Evolutionary conservation across 2,113 vertebrate genomes (phyloP).

Genomic region (Baryphthengus martii): DNA sequence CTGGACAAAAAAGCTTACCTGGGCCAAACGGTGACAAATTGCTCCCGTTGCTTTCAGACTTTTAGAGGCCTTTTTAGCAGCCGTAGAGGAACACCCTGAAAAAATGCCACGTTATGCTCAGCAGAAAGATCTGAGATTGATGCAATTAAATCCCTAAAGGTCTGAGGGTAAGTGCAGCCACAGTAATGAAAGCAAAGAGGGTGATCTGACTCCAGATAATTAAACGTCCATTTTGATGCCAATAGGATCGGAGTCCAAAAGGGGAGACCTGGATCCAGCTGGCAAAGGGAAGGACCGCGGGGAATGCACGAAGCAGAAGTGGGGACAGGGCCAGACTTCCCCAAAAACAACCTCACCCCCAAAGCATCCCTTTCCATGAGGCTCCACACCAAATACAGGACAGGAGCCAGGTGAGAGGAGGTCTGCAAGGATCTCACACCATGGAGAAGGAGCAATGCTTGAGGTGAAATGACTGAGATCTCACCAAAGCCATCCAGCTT

Average conservation of each 20-base stretch:
- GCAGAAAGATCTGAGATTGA: background rate
- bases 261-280: background rate
- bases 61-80: background rate
- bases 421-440: background rate
- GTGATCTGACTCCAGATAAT: background rate
- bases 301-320: background rate
- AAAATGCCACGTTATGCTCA: background rate
- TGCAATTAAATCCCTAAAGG: slow-evolving; percentile 7
- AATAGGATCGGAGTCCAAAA: background rate
- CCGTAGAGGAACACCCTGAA: background rate
- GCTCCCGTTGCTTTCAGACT: background rate
- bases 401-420: background rate
- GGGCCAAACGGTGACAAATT: slow-evolving; percentile 13
- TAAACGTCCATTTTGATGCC: background rate
- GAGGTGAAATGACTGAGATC: background rate
- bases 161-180: background rate
- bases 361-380: background rate
- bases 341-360: background rate
- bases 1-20: background rate
- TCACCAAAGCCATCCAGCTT: background rate
- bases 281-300: background rate
- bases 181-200: background rate
- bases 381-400: fast-evolving
- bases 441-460: fast-evolving
- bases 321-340: background rate